Evolutionary conservation across 2,888 invertebrate genomes (phyloP).

Genomic region (Hanleya hanleyi): DNA sequence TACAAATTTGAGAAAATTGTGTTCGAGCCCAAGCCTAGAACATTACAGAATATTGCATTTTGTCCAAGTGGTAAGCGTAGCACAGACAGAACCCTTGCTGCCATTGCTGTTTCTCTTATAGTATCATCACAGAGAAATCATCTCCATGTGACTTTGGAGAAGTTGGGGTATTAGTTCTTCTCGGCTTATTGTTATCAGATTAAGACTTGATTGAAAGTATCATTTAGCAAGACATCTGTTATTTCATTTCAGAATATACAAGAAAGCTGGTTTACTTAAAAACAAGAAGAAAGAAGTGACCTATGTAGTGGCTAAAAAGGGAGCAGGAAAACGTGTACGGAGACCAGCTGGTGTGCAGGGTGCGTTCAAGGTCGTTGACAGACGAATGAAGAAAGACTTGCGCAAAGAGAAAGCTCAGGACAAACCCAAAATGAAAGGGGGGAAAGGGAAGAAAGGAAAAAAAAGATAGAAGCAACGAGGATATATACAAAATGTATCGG

Average conservation of each 20-base stretch:
- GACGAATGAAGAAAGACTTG: slow-evolving; percentile 94
- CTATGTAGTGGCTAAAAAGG: slow-evolving; percentile 94
- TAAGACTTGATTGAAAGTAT: slow-evolving; percentile 1
- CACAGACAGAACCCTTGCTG: too few relatives aligned
- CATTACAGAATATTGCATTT: too few relatives aligned
- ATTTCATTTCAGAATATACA: slow-evolving; percentile 83
- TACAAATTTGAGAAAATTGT: too few relatives aligned
- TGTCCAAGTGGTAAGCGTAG: too few relatives aligned
- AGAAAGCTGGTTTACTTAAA: slow-evolving; percentile 82
- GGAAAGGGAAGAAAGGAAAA: neutral
- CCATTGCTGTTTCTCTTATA: too few relatives aligned
- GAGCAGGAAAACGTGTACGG: slow-evolving; percentile 80
- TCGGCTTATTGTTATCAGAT: too few relatives aligned
- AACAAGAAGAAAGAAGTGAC: slow-evolving; percentile 89
- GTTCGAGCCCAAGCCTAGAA: too few relatives aligned
- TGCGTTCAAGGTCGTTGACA: slow-evolving; percentile 94
- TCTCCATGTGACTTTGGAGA: too few relatives aligned
- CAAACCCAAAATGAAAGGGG: neutral
- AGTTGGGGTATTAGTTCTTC: too few relatives aligned
- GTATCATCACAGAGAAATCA: too few relatives aligned
- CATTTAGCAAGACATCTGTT: neutral
- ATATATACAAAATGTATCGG: too few relatives aligned
- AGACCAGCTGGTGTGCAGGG: slow-evolving; percentile 93
- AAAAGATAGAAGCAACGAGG: neutral
- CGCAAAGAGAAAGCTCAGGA: slow-evolving; percentile 30